Evolutionary conservation across 1,140 invertebrate species (phyloP), one percentile per base, ranked within the genome.

Genomic region (Paracyclopina nana): DNA sequence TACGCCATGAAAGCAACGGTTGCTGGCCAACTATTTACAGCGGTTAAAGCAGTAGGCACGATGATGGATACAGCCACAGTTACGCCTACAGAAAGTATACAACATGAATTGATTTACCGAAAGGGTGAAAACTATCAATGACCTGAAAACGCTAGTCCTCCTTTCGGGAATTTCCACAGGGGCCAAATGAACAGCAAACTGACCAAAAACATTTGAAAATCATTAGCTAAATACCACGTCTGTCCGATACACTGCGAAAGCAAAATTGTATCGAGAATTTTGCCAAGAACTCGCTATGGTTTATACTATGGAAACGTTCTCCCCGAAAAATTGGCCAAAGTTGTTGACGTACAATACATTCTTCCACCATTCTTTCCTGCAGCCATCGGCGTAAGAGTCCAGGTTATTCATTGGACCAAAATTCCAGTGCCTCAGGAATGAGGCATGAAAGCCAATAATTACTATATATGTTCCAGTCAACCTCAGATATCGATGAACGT

Each of bases 381-480:
- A 38, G n/a, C 14, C 20, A 16, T 38, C 4, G 20, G 20, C 34
- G 5, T 38, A n/a, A 38, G 20, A 38, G n/a, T 38, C 34, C 34
- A 38, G n/a, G 20, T 38, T 38, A 38, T 38, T 38, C 14, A 38
- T n/a, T 20, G 34, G 34, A 38, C 34, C 34, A 38, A 38, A 16
- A 8, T 38, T 20, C 2, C 14, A 38, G 20, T 38, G 20, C 9
- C 20, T 38, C 5, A 16, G 20, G n/a, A 38, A n/a, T 38, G 34
- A 16, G 2, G 34, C 34, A 38, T 20, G 14, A 20, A 38, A 38
- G 34, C 14, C 14, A 16, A 38, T 38, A n/a, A 38, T 38, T 20
- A 38, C 20, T 3, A 20, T 20, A 20, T 38, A 38, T 20, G 20
- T 20, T 38, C 34, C 34, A 2, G 34, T 38, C 20, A 38, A 38